A percentile compares a stretch with the other conserved stretches of the same genome.
phyloP scores from a whole-genome alignment of 2,113 vertebrate genomes.

The Mionectes macconnelli region DNA sequence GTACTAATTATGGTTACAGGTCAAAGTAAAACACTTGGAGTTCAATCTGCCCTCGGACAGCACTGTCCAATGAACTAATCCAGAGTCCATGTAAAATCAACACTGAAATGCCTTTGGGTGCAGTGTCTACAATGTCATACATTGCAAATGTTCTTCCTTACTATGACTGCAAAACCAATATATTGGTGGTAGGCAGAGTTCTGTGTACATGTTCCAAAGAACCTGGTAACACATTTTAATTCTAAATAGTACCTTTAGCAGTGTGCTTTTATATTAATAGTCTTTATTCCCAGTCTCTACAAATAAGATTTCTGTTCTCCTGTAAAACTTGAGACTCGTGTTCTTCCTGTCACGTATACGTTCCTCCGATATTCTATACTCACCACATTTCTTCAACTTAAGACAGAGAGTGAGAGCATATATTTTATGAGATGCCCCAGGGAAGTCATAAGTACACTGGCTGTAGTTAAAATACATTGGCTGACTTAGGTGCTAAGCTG shows the following conservation, averaged over 20 bases:
- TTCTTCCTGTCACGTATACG: neutral
- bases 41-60: neutral
- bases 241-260: neutral
- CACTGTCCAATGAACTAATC: neutral
- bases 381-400: neutral
- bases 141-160: neutral
- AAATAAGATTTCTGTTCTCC: neutral
- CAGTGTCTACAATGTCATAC: neutral
- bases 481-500: neutral
- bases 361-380: neutral
- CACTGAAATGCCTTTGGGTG: neutral
- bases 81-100: neutral
- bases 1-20: neutral
- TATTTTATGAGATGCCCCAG: neutral
- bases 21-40: neutral
- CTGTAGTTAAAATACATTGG: neutral
- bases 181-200: neutral
- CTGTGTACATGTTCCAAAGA: neutral
- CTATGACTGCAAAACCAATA: neutral
- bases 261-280: neutral
- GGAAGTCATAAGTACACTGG: neutral
- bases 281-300: neutral
- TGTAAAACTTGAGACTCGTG: neutral
- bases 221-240: neutral
- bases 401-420: neutral